phyloP scores from a whole-genome alignment of 2,113 vertebrate genomes.

The Otis tarda region DNA sequence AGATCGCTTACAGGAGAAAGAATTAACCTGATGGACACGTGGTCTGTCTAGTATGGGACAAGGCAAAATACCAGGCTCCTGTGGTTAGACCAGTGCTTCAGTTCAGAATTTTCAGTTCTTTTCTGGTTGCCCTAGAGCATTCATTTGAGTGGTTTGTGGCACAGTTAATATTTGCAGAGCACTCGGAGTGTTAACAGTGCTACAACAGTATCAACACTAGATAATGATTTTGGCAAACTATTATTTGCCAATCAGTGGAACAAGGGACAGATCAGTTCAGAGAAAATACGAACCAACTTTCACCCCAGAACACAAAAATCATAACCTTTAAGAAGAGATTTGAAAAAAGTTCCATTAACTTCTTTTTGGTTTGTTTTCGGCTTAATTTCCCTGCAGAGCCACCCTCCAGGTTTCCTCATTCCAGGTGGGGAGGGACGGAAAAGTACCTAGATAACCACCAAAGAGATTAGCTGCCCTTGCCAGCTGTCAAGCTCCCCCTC shows the following conservation, averaged over 20 bases:
- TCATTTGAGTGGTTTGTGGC: constrained; percentile 65
- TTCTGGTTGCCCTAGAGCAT: constrained; percentile 71
- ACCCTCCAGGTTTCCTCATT: constrained; percentile 62
- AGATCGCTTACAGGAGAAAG: constrained; percentile 50
- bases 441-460: constrained; percentile 47
- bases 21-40: constrained; percentile 49
- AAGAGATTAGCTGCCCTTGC: constrained; percentile 42
- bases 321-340: constrained; percentile 69
- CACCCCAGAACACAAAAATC: constrained; percentile 62
- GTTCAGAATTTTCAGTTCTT: constrained; percentile 62
- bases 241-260: constrained; percentile 52
- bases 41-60: constrained; percentile 50
- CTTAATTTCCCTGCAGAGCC: constrained; percentile 67
- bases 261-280: constrained; percentile 57
- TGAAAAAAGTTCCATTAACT: constrained; percentile 69
- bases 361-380: constrained; percentile 73
- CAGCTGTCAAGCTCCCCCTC: constrained; percentile 54
- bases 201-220: constrained; percentile 66
- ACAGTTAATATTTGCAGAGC: constrained; percentile 69
- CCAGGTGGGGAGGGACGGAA: constrained; percentile 60
- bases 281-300: constrained; percentile 60
- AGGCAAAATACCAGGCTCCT: constrained; percentile 62
- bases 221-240: constrained; percentile 60
- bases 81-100: constrained; percentile 57
- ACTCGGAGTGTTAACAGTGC: constrained; percentile 54